Percentiles rank a stretch among this genome's conserved stretches.
These are phyloP conservation scores for Macropus fuliginosus DNA, from an alignment of 2,797 vertebrate genomes.

Conservation along the genomic window DNA sequence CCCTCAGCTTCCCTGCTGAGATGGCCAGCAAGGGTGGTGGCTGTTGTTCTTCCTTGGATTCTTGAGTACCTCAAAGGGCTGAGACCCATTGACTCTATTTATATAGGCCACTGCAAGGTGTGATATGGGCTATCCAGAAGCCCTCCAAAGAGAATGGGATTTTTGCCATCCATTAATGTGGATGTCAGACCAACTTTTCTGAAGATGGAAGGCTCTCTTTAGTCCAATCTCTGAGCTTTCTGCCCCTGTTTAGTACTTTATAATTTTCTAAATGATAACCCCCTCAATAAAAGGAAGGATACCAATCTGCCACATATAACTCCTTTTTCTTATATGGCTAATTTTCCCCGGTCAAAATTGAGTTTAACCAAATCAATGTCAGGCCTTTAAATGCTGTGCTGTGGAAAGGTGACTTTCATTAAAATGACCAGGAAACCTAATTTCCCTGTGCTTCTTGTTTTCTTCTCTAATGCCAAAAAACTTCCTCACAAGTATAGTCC, in stretches of 20 bases:
- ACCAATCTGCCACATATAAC: background rate
- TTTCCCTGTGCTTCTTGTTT: background rate
- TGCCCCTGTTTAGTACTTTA: background rate
- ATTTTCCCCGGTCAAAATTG: background rate
- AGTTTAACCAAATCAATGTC: background rate
- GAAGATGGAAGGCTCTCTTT: slow-evolving; percentile 30
- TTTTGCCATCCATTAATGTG: slow-evolving; percentile 8
- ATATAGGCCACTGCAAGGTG: background rate
- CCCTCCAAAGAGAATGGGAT: background rate
- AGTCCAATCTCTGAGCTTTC: background rate
- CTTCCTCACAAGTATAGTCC: fast-evolving
- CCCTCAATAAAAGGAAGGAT: background rate
- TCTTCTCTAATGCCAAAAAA: background rate
- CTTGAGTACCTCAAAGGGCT: background rate
- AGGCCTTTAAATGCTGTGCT: background rate
- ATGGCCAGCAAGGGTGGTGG: slow-evolving; percentile 77
- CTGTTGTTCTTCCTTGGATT: slow-evolving; percentile 58
- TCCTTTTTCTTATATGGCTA: background rate
- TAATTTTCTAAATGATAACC: background rate
- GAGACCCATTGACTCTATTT: slow-evolving; percentile 22
- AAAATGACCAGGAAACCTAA: background rate
- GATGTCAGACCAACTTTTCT: slow-evolving; percentile 11
- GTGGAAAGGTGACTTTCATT: slow-evolving; percentile 37
- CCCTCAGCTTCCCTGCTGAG: slow-evolving; percentile 71
- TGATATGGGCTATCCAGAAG: background rate